phyloP scores from a whole-genome alignment of 1,140 invertebrate species.

The Coenobita brevimanus region DNA sequence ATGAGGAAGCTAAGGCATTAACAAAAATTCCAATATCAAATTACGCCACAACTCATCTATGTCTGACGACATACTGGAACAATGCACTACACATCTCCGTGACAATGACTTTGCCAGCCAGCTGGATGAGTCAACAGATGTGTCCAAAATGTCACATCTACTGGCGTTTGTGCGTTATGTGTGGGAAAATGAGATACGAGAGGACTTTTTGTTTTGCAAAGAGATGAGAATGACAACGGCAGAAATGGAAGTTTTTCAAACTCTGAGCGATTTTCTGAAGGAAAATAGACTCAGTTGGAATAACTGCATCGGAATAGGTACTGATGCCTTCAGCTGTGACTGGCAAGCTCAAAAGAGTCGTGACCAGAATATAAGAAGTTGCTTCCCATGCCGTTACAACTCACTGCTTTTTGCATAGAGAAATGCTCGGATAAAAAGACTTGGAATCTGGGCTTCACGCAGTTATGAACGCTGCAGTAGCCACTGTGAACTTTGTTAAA shows the following conservation, averaged over 20 bases:
- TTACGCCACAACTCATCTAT: neutral
- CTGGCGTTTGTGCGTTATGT: neutral
- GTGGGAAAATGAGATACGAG: conserved; percentile 8
- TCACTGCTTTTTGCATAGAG: no score
- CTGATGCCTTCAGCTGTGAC: no score
- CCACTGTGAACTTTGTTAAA: conserved; percentile 1
- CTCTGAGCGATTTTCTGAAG: neutral
- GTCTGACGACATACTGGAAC: conserved; percentile 28
- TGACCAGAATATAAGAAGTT: no score
- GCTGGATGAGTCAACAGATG: neutral
- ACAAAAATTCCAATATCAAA: conserved; percentile 18
- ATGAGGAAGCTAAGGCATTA: conserved; percentile 24
- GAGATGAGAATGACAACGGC: neutral
- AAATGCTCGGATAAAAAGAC: no score
- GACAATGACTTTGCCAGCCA: conserved; percentile 24
- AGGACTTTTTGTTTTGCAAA: conserved; percentile 23
- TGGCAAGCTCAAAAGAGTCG: no score
- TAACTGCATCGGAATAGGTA: no score
- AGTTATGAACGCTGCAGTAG: no score
- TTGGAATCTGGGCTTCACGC: no score
- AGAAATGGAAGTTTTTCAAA: conserved; percentile 12
- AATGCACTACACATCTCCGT: no score
- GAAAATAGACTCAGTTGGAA: neutral
- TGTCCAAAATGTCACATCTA: conserved; percentile 16
- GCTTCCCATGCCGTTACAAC: no score